Conservation (phyloP, 2,113 vertebrate species). For the Clarias batrachus region DNA sequence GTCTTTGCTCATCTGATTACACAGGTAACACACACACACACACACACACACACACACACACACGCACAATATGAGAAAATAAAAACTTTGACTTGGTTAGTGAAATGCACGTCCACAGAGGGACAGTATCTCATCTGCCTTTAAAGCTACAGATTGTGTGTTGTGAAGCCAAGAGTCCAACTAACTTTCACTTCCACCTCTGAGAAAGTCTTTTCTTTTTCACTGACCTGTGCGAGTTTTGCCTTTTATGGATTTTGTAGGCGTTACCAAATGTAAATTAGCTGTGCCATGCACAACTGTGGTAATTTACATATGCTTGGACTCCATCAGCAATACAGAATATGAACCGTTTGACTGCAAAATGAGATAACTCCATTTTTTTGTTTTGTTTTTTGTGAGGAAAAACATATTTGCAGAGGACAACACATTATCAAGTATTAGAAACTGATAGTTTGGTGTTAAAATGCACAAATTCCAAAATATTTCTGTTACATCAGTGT, state of each 20-base stretch:
- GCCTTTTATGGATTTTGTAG: background rate
- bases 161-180: background rate
- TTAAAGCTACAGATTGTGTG: too few relatives aligned
- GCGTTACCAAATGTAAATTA: background rate
- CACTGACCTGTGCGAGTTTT: background rate
- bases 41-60: constrained; percentile 10
- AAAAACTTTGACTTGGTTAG: too few relatives aligned
- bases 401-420: too few relatives aligned
- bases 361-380: too few relatives aligned
- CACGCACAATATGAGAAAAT: background rate
- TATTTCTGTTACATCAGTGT: too few relatives aligned
- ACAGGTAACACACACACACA: constrained; percentile 79
- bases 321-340: background rate
- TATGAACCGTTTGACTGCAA: background rate
- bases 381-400: too few relatives aligned
- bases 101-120: too few relatives aligned
- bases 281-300: background rate
- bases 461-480: too few relatives aligned
- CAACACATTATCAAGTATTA: too few relatives aligned
- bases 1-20: constrained; percentile 93
- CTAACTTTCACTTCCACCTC: background rate
- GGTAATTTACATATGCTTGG: background rate
- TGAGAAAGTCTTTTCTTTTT: background rate
- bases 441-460: too few relatives aligned
- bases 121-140: too few relatives aligned